Base-by-base conservation (phyloP, 2,888 invertebrate genomes). In the Acronicta psi region DNA sequence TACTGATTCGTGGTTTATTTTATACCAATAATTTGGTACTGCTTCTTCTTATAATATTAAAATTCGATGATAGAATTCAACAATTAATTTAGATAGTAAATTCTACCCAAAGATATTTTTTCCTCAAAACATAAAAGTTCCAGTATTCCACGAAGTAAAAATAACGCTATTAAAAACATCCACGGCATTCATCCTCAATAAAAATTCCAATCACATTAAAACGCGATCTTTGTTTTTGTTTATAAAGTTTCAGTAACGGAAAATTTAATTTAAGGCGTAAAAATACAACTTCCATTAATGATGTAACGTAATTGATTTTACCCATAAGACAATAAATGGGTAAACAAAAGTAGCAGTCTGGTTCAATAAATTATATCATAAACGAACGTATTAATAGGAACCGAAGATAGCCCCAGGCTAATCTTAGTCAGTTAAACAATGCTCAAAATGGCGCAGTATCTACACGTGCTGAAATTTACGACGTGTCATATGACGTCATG, bases 381-480 rank as follows among this genome's bases (percentile, higher is more conserved):
- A 41, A 44, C 16, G 11, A 0, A 29, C 9, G 13, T 67, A 60
- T 42, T 42, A 57, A 57, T 59, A 75, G 36, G 42, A 7, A 23
- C n/a, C 5, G 2, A 55, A 59, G 38, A 60, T 37, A 43, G 43
- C 41, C 34, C 36, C 8, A 51, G 8, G 42, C 40, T 52, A 51
- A 51, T 42, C 52, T 56, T 64, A 64, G 61, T 71, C 62, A 44
- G 40, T 51, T 61, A 70, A 75, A 63, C 54, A 75, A 47, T 59
- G 45, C 46, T 49, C 29, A 49, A 43, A 52, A 51, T 49, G 50
- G 58, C 74, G 60, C 51, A 54, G 46, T 55, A 58, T 40, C 13
- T 42, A 52, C 75, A 66, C 68, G 70, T 77, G 76, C 59, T 56
- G 16, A 53, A 45, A 59, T 50, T 29, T 50, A 52, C 63, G 58